phyloP scores from a whole-genome alignment of 2,113 vertebrate genomes.

The Heteronetta atricapilla region DNA sequence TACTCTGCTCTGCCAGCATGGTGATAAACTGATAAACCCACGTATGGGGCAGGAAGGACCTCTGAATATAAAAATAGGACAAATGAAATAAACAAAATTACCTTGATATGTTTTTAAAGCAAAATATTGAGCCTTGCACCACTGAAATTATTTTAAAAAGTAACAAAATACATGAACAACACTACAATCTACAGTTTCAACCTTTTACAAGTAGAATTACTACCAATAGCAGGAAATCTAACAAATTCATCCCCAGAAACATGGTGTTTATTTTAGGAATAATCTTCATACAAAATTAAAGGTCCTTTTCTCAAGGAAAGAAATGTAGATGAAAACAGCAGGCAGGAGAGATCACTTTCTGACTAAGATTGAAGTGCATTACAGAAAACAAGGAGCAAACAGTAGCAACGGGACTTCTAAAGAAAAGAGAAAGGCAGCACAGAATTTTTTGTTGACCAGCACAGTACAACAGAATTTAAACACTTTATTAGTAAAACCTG shows the following conservation, averaged over 20 bases:
- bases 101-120: not conserved
- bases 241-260: not conserved
- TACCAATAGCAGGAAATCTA: not conserved
- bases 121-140: not conserved
- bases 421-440: not conserved
- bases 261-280: not conserved
- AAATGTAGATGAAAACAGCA: not conserved
- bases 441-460: not conserved
- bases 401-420: not conserved
- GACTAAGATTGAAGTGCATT: not conserved
- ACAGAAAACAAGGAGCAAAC: not conserved
- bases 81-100: fast-evolving
- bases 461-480: not conserved
- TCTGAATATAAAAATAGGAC: not conserved
- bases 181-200: not conserved
- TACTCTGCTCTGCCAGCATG: not conserved
- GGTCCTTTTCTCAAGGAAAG: not conserved
- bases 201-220: not conserved
- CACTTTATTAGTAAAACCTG: not conserved
- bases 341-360: not conserved
- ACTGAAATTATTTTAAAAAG: not conserved
- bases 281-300: not conserved
- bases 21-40: too few relatives aligned
- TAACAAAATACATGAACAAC: not conserved
- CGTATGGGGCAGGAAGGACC: not conserved